phyloP scores from a whole-genome alignment of 1,140 invertebrate genomes.

The Globodera rostochiensis region DNA sequence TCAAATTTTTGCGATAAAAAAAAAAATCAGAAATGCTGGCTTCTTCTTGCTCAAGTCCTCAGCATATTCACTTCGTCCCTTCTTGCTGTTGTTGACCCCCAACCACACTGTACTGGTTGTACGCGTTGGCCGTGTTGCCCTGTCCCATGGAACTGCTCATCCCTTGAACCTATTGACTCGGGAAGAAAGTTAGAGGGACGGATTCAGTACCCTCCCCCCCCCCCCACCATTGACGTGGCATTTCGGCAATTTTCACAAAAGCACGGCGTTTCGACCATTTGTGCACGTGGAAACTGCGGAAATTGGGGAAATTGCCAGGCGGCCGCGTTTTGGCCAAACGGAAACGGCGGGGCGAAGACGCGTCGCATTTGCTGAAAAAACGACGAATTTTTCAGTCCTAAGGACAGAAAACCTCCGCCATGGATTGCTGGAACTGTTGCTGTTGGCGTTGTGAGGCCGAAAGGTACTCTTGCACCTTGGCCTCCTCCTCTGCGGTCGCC shows the following conservation, averaged over 20 bases:
- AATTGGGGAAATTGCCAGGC: constrained; percentile 5
- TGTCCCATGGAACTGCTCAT: not conserved
- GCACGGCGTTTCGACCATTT: not conserved
- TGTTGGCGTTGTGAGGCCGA: not conserved
- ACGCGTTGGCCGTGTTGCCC: not conserved
- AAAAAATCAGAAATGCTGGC: not conserved
- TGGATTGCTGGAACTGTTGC: constrained; percentile 4
- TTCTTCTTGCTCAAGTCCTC: not conserved
- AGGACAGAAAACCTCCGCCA: not conserved
- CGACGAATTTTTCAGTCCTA: not conserved
- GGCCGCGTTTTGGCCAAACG: not conserved
- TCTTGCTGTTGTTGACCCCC: not conserved
- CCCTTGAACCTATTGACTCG: not conserved
- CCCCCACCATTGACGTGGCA: not conserved
- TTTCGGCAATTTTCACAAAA: not conserved
- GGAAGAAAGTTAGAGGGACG: not conserved
- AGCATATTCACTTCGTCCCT: not conserved
- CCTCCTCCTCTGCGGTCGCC: constrained; percentile 15
- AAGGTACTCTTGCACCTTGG: not conserved
- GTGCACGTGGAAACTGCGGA: not conserved
- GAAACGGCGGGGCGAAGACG: constrained; percentile 2
- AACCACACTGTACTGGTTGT: not conserved
- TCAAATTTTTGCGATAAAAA: too few relatives aligned
- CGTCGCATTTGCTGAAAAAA: not conserved
- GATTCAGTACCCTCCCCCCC: not conserved